phyloP scores from a whole-genome alignment of 2,888 invertebrate genomes.

The Eilema caniola region DNA sequence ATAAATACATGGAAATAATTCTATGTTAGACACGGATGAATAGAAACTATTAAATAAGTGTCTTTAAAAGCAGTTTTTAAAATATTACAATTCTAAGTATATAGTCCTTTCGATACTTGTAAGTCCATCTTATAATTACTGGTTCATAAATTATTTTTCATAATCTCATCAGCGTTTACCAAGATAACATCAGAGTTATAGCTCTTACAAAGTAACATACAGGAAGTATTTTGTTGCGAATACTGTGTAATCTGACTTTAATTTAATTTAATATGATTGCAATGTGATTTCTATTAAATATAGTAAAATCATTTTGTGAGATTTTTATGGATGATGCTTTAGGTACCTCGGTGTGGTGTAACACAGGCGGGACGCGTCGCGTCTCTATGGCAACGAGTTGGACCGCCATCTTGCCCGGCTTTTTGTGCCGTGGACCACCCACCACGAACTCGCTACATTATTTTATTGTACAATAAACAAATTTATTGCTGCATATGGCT shows the following conservation, averaged over 20 bases:
- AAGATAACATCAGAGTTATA: constrained; percentile 11
- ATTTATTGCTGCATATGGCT: constrained; percentile 86
- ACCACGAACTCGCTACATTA: constrained; percentile 81
- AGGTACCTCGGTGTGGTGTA: constrained; percentile 40
- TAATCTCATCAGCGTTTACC: constrained; percentile 7
- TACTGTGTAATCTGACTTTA: not conserved
- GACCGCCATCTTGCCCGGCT: constrained; percentile 72
- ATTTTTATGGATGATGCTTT: constrained; percentile 22
- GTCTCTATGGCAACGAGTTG: constrained; percentile 70
- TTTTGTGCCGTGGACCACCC: constrained; percentile 83
- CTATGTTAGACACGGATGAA: constrained; percentile 34
- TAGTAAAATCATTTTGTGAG: constrained; percentile 6
- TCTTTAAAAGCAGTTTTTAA: not conserved
- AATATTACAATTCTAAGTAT: not conserved
- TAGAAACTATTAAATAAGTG: constrained; percentile 9
- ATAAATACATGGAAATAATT: constrained; percentile 16
- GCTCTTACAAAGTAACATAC: constrained; percentile 12
- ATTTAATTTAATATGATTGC: not conserved
- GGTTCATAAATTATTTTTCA: not conserved
- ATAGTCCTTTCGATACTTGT: not conserved
- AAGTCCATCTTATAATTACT: not conserved
- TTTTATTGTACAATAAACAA: constrained; percentile 87
- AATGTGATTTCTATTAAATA: not conserved
- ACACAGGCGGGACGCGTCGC: constrained; percentile 54
- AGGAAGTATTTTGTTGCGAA: not conserved